Conservation (phyloP, 2,113 vertebrate species). For the Thalassarche chlororhynchos region DNA sequence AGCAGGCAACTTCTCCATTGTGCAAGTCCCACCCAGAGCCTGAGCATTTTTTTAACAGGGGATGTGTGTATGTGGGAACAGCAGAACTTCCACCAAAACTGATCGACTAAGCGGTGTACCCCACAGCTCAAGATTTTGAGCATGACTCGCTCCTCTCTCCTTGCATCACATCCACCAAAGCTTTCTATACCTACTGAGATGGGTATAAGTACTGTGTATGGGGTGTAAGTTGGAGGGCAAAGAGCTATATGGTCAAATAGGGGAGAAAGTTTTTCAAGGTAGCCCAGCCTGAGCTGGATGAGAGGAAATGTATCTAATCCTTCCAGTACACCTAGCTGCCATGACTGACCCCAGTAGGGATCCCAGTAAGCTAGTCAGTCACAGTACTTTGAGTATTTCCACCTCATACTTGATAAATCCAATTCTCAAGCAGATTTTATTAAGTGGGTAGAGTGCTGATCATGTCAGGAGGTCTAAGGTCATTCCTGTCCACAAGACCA, state of each 20-base stretch:
- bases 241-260: not conserved
- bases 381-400: not conserved
- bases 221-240: not conserved
- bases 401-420: not conserved
- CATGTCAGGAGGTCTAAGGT: not conserved
- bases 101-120: not conserved
- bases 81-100: not conserved
- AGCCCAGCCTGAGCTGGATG: not conserved
- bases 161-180: not conserved
- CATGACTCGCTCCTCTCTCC: fast-evolving
- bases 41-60: not conserved
- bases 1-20: not conserved
- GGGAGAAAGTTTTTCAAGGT: not conserved
- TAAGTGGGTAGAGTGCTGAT: not conserved
- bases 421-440: not conserved
- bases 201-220: not conserved
- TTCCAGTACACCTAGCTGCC: not conserved
- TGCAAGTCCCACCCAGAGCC: not conserved
- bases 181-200: fast-evolving
- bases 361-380: not conserved
- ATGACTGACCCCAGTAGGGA: not conserved
- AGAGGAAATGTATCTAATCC: not conserved
- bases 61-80: not conserved
- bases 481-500: not conserved
- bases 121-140: not conserved